Conservation (phyloP, 2,797 vertebrate genomes). For the Malurus leucopterus region DNA sequence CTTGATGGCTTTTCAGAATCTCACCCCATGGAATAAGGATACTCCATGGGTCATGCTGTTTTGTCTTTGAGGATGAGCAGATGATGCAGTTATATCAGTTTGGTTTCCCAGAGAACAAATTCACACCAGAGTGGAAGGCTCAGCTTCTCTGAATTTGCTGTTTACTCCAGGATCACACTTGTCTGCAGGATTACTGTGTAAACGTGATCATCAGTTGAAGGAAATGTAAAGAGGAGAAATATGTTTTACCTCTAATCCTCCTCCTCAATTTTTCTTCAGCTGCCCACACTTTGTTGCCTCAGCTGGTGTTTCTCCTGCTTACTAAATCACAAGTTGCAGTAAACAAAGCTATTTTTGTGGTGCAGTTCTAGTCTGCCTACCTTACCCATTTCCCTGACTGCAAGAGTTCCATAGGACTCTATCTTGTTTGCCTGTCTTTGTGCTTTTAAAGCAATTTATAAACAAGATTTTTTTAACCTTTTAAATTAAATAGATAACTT, state of each 20-base stretch:
- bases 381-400: neutral
- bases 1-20: neutral
- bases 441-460: neutral
- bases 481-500: neutral
- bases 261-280: neutral
- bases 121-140: neutral
- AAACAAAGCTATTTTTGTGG: conserved; percentile 1
- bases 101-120: neutral
- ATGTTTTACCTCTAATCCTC: neutral
- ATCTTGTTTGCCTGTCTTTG: neutral
- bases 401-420: neutral
- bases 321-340: neutral
- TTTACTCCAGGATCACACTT: neutral
- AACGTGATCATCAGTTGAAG: neutral
- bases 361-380: neutral
- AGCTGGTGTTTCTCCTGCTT: neutral
- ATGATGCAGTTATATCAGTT: neutral
- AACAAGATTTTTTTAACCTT: neutral
- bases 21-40: neutral
- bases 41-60: fast-evolving
- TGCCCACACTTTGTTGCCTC: neutral
- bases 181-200: neutral
- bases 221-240: neutral
- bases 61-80: neutral
- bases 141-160: neutral